Conservation (phyloP, 2,113 vertebrate species). For the Meles meles region DNA sequence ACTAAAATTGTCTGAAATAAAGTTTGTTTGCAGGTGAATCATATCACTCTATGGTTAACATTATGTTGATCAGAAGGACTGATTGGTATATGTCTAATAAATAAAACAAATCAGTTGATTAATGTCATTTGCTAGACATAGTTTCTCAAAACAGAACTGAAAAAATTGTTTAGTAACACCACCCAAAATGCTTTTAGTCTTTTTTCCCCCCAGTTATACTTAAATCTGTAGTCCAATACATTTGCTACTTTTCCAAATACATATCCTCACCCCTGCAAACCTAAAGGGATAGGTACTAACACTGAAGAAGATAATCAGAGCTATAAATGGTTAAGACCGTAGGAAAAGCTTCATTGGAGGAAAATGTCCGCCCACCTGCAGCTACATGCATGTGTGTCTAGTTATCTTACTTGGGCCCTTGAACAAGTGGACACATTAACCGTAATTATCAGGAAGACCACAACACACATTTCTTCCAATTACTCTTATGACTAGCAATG, state of each 20-base stretch:
- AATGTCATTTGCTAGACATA: background rate
- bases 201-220: background rate
- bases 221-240: background rate
- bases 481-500: background rate
- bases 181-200: background rate
- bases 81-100: background rate
- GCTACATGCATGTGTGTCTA: background rate
- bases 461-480: background rate
- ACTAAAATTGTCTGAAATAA: background rate
- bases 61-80: background rate
- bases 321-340: background rate
- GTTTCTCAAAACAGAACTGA: background rate
- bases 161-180: background rate
- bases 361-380: background rate
- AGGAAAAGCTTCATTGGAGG: background rate
- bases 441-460: background rate
- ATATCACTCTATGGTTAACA: background rate
- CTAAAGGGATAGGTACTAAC: background rate
- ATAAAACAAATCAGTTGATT: background rate
- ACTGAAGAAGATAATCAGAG: background rate
- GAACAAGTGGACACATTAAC: background rate
- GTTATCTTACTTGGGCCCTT: background rate
- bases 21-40: constrained; percentile 1
- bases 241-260: constrained; percentile 12
- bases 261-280: background rate